These are phyloP conservation scores for Pocillopora damicornis DNA, from an alignment of 64 coral and sea anemone species.

Conservation along the genomic window DNA sequence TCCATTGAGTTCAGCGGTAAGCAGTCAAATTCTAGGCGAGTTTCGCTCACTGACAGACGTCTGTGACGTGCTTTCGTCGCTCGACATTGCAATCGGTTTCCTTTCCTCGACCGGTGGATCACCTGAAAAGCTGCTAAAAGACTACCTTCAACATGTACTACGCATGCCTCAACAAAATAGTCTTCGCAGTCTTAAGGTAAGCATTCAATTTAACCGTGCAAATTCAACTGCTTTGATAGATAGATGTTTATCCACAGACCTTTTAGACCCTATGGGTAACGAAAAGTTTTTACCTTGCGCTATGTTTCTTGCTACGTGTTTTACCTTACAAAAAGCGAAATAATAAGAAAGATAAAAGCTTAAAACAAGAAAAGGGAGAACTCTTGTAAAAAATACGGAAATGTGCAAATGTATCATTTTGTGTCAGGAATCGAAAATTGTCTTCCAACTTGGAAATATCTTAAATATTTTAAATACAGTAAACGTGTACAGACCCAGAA, in stretches of 20 bases:
- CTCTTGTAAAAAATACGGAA: no score
- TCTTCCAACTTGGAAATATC: no score
- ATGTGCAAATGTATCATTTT: no score
- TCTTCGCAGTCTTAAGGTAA: slow-evolving; percentile 58
- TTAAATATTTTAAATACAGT: no score
- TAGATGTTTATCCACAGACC: not conserved
- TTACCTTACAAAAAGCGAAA: no score
- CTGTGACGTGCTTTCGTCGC: slow-evolving; percentile 59
- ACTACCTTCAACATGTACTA: slow-evolving; percentile 40
- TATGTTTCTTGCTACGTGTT: no score
- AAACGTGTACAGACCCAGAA: no score
- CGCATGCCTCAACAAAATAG: slow-evolving; percentile 49
- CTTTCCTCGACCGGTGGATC: slow-evolving; percentile 62
- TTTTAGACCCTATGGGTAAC: not conserved
- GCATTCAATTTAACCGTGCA: not conserved
- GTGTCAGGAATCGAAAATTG: no score
- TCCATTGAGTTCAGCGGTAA: slow-evolving; percentile 17
- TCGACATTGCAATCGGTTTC: slow-evolving; percentile 78
- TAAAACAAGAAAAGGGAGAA: no score
- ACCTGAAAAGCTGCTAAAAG: slow-evolving; percentile 29
- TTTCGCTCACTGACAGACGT: slow-evolving; percentile 53
- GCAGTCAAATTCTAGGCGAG: slow-evolving; percentile 43
- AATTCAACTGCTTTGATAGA: not conserved
- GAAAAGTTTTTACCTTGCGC: no score
- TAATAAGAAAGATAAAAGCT: no score